Evolutionary conservation across 2,113 vertebrate species (phyloP), one percentile per base, ranked within the genome.

Genomic region (Montifringilla adamsi): DNA sequence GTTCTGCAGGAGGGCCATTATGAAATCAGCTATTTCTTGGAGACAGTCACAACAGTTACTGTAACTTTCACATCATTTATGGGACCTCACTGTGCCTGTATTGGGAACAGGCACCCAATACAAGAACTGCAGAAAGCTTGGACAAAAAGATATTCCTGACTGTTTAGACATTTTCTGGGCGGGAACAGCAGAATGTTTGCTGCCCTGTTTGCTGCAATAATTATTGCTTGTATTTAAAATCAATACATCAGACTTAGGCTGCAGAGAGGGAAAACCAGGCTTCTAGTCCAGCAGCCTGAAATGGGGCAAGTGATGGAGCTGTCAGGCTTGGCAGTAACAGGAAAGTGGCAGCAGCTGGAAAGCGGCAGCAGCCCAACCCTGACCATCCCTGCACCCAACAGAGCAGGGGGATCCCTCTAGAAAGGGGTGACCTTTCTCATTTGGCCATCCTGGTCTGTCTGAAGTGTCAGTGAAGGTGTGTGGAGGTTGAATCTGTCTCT

Each of bases 381-480:
- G 23, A 15, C 11, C 30, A 46, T 33, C 22, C 1, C 10, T 67
- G 47, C 44, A 75, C 15, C 0, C 2, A 59, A 35, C 0, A 7
- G 30, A 72, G 66, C 18, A 74, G 11, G 5, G 4, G 5, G 2
- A 11, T 10, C 66, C 66, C 50, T 58, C 46, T n/a, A 20, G 28
- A 69, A 83, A 41, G 13, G 24, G 7, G 4, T 53, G 17, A 37
- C 7, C 2, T 50, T 77, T 43, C 50, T 46, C 37, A 18, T 79
- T 47, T 89, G 56, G 15, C 44, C 35, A 15, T 47, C 11, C n/a
- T n/a, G 13, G 4, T 88, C 35, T 31, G 11, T 15, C 43, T 70
- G 64, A 84, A 78, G 18, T 23, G 27, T 5, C 75, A 35, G 44
- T 47, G 53, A 46, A 82, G 49, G 27, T 17, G 9, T 3, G 0